Base-by-base conservation (phyloP, 2,113 vertebrate species). In the Siniperca chuatsi region DNA sequence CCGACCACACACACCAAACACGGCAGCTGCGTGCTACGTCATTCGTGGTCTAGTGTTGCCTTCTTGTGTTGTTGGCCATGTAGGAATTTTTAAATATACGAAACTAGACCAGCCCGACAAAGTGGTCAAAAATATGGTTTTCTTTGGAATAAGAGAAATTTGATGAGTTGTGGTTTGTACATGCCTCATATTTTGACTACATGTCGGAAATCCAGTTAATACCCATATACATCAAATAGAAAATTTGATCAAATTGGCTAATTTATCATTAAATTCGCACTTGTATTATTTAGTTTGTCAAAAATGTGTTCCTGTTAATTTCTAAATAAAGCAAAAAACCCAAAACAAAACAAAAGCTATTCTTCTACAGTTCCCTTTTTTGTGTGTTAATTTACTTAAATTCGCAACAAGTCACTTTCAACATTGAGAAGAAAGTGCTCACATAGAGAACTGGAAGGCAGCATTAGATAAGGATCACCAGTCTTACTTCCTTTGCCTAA, bases 1-100 rank as follows among this genome's bases (percentile, higher is more conserved):
- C 61, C 42, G 82, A 75, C 81, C 80, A 73, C 91, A 84, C 91
- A 84, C 35, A 74, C 79, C 92, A 83, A 87, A 87, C 54, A 80
- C 84, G 73, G 72, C 58, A 50, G 65, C 42, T 82, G 11, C 81
- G 87, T 81, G 48, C 21, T 71, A 89, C 92, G 92, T 94, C 89
- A 91, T 52, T 1, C 21, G 61, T 64, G 13, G 20, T 25, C 48
- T 1, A 0, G 29, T 55, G 88, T 29, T 84, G 75, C 75, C 35
- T 89, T 92, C 75, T 16, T 0, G 62, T 20, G 13, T 20, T 13
- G 50, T 13, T 3, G 16, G 29, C 6, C 8, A 37, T 29, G 33
- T 74, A 8, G 82, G 64, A 64, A 46, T 66, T 83, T 75, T 64
- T 4, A 7, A 0, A 0, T 21, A 1, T 0, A 1, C 1, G 29